phyloP scores from a whole-genome alignment of 2,797 vertebrate genomes.

The Falco cherrug region DNA sequence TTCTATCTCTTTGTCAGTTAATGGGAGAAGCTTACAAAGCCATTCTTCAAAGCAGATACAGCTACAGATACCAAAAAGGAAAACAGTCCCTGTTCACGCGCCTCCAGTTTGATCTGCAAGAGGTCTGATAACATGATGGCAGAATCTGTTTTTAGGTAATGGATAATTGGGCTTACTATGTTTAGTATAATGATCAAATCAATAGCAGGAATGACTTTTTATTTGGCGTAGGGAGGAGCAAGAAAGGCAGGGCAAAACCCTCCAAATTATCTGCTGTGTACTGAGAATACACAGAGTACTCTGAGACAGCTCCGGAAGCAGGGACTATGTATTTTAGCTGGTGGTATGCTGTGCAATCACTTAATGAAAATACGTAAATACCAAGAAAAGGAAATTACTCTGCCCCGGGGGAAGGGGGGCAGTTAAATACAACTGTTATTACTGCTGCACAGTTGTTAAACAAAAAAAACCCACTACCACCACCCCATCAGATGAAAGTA shows the following conservation, averaged over 20 bases:
- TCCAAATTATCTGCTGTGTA: background rate
- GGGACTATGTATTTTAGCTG: background rate
- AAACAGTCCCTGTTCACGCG: background rate
- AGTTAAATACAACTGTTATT: background rate
- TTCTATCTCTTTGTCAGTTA: constrained; percentile 52
- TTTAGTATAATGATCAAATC: background rate
- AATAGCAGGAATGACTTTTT: background rate
- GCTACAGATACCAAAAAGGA: background rate
- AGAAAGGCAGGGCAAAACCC: background rate
- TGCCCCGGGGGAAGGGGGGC: background rate
- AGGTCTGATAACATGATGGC: background rate
- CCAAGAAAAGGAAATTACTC: background rate
- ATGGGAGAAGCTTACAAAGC: constrained; percentile 24
- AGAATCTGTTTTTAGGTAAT: constrained; percentile 11
- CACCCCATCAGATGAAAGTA: background rate
- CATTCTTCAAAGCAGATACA: constrained; percentile 41
- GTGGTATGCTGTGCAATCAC: background rate
- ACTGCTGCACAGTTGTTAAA: background rate
- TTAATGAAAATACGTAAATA: constrained; percentile 4
- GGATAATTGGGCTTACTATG: background rate
- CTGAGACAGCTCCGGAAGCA: background rate
- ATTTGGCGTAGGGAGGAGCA: background rate
- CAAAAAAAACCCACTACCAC: background rate
- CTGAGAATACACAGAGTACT: background rate
- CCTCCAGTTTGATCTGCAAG: constrained; percentile 3